phyloP scores from a whole-genome alignment of 2,113 vertebrate species.

The Vanacampus margaritifer region DNA sequence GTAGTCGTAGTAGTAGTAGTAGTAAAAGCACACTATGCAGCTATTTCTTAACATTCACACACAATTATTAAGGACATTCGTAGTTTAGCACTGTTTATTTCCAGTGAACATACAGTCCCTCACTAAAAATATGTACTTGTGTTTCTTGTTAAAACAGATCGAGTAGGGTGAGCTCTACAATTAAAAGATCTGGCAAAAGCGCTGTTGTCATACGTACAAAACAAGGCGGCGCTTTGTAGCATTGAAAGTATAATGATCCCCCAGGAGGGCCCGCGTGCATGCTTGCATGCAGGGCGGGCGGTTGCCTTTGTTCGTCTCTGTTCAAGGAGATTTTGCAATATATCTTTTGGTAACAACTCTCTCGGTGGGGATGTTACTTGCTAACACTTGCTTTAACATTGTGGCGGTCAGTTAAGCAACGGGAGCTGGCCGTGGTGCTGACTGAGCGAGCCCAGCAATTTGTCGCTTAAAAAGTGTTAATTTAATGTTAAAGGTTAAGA shows the following conservation, averaged over 20 bases:
- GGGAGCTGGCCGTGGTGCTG: slow-evolving; percentile 62
- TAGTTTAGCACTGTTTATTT: neutral
- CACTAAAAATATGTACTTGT: neutral
- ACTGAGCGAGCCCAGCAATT: neutral
- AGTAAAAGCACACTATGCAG: too few species aligned
- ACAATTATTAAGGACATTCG: too few species aligned
- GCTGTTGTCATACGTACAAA: slow-evolving; percentile 8
- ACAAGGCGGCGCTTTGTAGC: slow-evolving; percentile 27
- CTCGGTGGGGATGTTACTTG: neutral
- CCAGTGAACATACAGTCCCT: neutral
- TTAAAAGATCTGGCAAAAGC: slow-evolving; percentile 20
- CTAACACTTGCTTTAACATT: neutral
- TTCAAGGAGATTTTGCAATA: slow-evolving; percentile 14
- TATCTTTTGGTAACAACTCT: slow-evolving; percentile 1
- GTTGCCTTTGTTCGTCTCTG: slow-evolving; percentile 36
- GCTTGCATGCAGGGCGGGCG: slow-evolving; percentile 22
- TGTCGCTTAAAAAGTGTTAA: neutral
- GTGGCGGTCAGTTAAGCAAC: neutral
- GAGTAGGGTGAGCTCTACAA: neutral
- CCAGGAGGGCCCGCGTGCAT: slow-evolving; percentile 30
- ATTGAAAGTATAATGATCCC: slow-evolving; percentile 56
- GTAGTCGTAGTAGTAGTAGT: too few species aligned
- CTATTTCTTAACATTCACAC: too few species aligned
- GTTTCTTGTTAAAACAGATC: slow-evolving; percentile 1
- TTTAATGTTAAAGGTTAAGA: neutral